Conservation (phyloP, 2,888 invertebrate species). For the Calliopum simillimum region DNA sequence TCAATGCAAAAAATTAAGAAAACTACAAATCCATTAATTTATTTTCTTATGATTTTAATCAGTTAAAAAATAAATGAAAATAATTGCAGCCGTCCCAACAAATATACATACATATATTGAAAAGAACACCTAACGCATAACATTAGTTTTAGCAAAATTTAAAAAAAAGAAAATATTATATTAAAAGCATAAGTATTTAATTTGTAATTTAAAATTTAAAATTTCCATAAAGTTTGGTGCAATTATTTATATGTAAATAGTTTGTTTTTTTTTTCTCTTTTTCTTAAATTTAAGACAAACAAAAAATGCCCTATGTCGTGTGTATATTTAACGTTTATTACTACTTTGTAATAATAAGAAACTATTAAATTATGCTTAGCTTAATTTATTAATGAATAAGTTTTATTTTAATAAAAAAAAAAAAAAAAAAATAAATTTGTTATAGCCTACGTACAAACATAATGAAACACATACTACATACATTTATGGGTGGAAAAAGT, state of each 20-base stretch:
- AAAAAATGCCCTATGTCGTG: background rate
- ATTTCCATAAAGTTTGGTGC: too few relatives aligned
- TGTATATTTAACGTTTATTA: conserved; percentile 34
- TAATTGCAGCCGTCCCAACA: conserved; percentile 28
- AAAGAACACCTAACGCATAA: too few relatives aligned
- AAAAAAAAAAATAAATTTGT: conserved; percentile 29
- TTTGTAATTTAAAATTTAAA: too few relatives aligned
- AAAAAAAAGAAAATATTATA: too few relatives aligned
- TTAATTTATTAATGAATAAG: conserved; percentile 20
- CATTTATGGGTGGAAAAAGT: conserved; percentile 11
- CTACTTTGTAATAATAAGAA: conserved; percentile 36
- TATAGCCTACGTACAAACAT: conserved; percentile 35
- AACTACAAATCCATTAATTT: too few relatives aligned
- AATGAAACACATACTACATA: conserved; percentile 18
- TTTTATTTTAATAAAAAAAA: conserved; percentile 32
- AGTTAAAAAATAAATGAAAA: background rate
- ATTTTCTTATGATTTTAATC: too few relatives aligned
- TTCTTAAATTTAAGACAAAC: too few relatives aligned
- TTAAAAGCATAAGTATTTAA: too few relatives aligned
- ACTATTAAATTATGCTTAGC: conserved; percentile 39
- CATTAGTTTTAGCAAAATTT: too few relatives aligned
- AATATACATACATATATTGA: background rate
- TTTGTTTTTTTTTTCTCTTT: too few relatives aligned
- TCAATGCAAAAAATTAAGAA: too few relatives aligned
- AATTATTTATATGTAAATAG: too few relatives aligned